These are phyloP conservation scores for Xestia rhomboidea DNA, from an alignment of 2,888 invertebrate genomes.

Conservation along the genomic window DNA sequence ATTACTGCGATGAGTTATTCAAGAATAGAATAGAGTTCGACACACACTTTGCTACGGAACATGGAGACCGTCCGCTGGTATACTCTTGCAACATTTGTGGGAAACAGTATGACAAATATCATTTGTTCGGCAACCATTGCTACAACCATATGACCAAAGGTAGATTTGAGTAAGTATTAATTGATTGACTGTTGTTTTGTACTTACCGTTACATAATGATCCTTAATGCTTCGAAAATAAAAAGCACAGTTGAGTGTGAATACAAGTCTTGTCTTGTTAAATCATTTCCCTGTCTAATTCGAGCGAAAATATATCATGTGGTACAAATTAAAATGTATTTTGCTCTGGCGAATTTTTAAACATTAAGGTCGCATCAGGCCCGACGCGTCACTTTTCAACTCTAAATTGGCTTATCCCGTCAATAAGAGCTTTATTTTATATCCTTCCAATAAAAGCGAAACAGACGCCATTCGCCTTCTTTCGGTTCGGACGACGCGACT, in stretches of 20 bases:
- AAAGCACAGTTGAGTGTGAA: background rate
- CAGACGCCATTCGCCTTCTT: background rate
- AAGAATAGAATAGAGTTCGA: slow-evolving; percentile 89
- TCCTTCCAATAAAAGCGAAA: background rate
- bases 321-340: background rate
- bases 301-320: background rate
- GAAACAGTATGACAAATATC: slow-evolving; percentile 89
- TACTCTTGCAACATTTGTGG: slow-evolving; percentile 91
- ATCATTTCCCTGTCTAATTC: background rate
- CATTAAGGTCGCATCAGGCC: no score
- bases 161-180: slow-evolving; percentile 83
- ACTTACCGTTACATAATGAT: background rate
- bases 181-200: slow-evolving; percentile 17
- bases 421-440: background rate
- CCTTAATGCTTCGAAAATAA: background rate
- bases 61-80: slow-evolving; percentile 79
- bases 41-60: slow-evolving; percentile 87
- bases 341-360: background rate
- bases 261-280: background rate
- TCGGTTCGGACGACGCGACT: background rate
- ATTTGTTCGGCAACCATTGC: slow-evolving; percentile 89
- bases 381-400: background rate
- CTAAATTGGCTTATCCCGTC: background rate
- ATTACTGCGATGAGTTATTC: slow-evolving; percentile 88
- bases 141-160: slow-evolving; percentile 87